These are phyloP conservation scores for Zaprionus ornatus DNA, from an alignment of 1,140 invertebrate species.

Conservation along the genomic window DNA sequence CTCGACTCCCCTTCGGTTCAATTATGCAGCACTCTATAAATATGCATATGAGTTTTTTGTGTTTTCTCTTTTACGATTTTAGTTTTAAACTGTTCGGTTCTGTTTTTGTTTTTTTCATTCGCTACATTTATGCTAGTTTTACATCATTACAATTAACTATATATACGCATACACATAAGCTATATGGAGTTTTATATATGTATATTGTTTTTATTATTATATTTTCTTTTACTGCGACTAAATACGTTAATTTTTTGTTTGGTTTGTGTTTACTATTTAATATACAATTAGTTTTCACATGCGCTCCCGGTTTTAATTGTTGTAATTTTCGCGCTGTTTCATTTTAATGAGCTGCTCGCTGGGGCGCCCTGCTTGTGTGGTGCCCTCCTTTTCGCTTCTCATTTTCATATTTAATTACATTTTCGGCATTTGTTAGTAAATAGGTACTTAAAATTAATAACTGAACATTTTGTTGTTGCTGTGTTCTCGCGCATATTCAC, in stretches of 20 bases:
- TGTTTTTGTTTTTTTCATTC: conserved; percentile 20
- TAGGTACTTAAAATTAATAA: conserved; percentile 53
- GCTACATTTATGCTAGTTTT: conserved; percentile 61
- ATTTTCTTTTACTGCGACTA: conserved; percentile 48
- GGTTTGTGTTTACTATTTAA: conserved; percentile 42
- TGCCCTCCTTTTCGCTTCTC: conserved; percentile 27
- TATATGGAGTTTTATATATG: conserved; percentile 64
- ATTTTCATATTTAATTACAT: conserved; percentile 76
- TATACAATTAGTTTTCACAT: conserved; percentile 68
- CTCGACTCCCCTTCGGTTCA: conserved; percentile 29
- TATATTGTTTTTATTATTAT: conserved; percentile 35
- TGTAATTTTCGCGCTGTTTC: conserved; percentile 61
- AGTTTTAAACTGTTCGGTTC: conserved; percentile 31
- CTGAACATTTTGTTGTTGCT: conserved; percentile 37
- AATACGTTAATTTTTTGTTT: conserved; percentile 35
- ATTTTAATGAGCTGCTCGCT: conserved; percentile 62
- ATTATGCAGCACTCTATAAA: conserved; percentile 69
- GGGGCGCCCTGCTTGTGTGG: neutral
- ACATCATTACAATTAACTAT: conserved; percentile 69
- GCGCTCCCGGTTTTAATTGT: conserved; percentile 64
- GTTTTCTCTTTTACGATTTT: conserved; percentile 46
- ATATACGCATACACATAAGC: conserved; percentile 60
- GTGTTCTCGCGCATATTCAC: conserved; percentile 29
- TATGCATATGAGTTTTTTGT: conserved; percentile 53
- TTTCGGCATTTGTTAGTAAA: conserved; percentile 65